Evolutionary conservation across 2,797 vertebrate species (phyloP).

Genomic region (Micromesistius poutassou): DNA sequence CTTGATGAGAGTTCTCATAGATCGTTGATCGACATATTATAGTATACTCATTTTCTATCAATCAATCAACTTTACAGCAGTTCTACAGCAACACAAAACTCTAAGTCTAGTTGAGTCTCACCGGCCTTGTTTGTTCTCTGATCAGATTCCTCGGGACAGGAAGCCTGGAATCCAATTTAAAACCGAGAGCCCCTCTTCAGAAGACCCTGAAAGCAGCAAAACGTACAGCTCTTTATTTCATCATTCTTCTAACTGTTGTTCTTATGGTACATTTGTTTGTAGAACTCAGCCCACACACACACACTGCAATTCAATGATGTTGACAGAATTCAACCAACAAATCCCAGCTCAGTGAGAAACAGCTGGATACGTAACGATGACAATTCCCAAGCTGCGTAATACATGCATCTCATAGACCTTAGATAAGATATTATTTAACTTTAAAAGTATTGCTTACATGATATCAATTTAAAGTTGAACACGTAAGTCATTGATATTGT

Average conservation of each 20-base stretch:
- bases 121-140: neutral
- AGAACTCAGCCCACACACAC: neutral
- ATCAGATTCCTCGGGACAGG: conserved; percentile 78
- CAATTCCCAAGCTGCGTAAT: too few relatives aligned
- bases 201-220: conserved; percentile 77
- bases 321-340: too few relatives aligned
- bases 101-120: neutral
- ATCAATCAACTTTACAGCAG: neutral
- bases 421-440: too few relatives aligned
- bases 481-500: neutral
- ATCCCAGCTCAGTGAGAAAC: too few relatives aligned
- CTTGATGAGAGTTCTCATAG: too few relatives aligned
- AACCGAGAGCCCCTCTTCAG: conserved; percentile 66
- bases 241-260: neutral
- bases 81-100: neutral
- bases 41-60: neutral
- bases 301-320: neutral
- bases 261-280: neutral
- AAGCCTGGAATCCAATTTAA: conserved; percentile 68
- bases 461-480: neutral
- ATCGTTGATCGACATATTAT: too few relatives aligned
- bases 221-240: conserved; percentile 59
- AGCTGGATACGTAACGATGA: too few relatives aligned
- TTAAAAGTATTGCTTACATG: neutral
- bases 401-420: too few relatives aligned